Evolutionary conservation across 2,797 vertebrate genomes (phyloP), one percentile per base, ranked within the genome.

Genomic region (Cephalopachus bancanus): DNA sequence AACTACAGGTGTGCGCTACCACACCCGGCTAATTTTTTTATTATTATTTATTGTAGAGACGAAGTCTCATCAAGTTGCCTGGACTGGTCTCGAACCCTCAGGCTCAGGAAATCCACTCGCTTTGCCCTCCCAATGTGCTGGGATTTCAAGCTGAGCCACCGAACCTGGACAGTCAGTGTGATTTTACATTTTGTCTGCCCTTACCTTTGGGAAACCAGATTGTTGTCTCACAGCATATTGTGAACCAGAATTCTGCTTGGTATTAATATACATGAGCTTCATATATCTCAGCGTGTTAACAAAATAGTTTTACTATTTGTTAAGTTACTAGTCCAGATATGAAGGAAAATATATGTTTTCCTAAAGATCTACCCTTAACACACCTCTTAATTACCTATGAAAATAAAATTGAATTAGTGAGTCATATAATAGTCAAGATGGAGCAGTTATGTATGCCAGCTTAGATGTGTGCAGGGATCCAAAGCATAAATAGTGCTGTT

Each of bases 321-420:
- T 84, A 83, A 93, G 92, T 93, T 81, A 71, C 28, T 72, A 69
- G 1, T 65, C 28, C 20, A 44, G 28, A 0, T 81, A 44, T 76
- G 10, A 84, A 93, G 53, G 49, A 95, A 93, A 96, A 87, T 1
- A 65, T 67, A 57, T 22, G 57, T 62, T 88, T 91, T 83, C 16
- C 37, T 86, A 78, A 93, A 92, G 26, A 14, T 96, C 53, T 59
- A 20, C 44, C 8, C 57, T 64, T 89, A 87, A 28, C 71, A n/a
- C 80, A 51, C 12, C 80, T 78, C 20, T 81, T 86, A 88, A 94
- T 96, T 92, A 83, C 65, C 79, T 69, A 59, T 64, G 76, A 89
- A 85, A 59, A 10, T 85, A 84, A 89, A 83, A 28, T 10, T 51
- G 20, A 91, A 67, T 59, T 33, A 79, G 8, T 69, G 37, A 93